Percentiles rank a stretch among this genome's conserved stretches.
phyloP scores from a whole-genome alignment of 2,113 vertebrate genomes.

The Chlorodrepanis virens region DNA sequence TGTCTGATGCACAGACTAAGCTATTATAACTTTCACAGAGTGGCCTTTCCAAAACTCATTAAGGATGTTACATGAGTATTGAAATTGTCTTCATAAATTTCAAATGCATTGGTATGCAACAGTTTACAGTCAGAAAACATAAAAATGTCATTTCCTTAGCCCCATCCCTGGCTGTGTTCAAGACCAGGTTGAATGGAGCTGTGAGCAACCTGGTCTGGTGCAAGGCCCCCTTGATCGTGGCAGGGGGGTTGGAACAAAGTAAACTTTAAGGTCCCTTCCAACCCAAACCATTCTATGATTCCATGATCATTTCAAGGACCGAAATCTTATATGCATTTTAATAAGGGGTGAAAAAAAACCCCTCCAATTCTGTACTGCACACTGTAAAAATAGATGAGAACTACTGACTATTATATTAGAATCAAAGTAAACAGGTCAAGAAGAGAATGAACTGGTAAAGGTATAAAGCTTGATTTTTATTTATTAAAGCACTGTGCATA shows the following conservation, averaged over 20 bases:
- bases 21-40: neutral
- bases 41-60: neutral
- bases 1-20: neutral
- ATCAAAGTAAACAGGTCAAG: neutral
- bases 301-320: neutral
- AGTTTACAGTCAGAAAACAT: neutral
- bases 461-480: neutral
- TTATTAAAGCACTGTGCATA: neutral
- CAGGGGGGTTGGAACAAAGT: neutral
- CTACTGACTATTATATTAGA: neutral
- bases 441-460: neutral
- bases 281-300: neutral
- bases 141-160: neutral
- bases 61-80: neutral
- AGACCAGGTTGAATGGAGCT: neutral
- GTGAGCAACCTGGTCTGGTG: neutral
- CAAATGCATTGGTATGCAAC: neutral
- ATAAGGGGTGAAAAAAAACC: neutral
- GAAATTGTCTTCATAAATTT: neutral
- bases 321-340: neutral
- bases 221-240: accelerated
- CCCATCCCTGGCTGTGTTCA: neutral
- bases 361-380: neutral
- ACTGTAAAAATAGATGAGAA: neutral
- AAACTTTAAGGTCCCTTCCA: neutral